A percentile compares a stretch with the other conserved stretches of the same genome.
Evolutionary conservation across 2,113 vertebrate species (phyloP).

Genomic region (Scomber japonicus): DNA sequence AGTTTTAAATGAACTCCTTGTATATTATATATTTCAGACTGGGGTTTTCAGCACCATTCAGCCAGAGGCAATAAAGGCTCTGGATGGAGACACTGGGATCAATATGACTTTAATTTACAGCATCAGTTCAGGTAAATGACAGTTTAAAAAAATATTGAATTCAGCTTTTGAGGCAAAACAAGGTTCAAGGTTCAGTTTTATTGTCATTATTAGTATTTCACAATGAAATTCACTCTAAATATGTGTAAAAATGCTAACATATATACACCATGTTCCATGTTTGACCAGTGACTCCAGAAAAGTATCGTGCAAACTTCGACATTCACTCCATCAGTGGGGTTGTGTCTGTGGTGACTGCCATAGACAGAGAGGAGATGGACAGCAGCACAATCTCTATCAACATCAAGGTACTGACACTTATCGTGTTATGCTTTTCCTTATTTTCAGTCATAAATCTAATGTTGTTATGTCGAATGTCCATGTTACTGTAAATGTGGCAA

Average conservation of each 20-base stretch:
- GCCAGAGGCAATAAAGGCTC: conserved; percentile 83
- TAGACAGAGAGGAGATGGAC: conserved; percentile 84
- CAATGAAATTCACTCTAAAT: too few species aligned
- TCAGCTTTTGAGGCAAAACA: neutral
- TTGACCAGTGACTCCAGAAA: conserved; percentile 77
- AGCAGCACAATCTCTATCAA: conserved; percentile 62
- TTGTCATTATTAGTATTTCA: too few species aligned
- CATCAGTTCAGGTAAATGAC: conserved; percentile 73
- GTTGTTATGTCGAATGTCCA: too few species aligned
- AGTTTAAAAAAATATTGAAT: neutral
- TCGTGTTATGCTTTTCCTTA: too few species aligned
- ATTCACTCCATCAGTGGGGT: conserved; percentile 73
- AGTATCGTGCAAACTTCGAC: conserved; percentile 62
- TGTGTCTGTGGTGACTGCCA: conserved; percentile 61
- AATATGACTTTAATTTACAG: conserved; percentile 82
- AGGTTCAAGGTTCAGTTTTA: too few species aligned
- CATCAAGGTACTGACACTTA: conserved; percentile 81
- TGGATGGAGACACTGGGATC: conserved; percentile 87
- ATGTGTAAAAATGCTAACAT: neutral
- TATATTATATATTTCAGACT: conserved; percentile 57
- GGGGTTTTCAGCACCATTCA: conserved; percentile 62
- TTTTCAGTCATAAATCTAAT: too few species aligned
- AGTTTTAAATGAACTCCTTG: too few species aligned
- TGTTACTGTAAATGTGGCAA: too few species aligned
- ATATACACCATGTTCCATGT: neutral